Base-by-base conservation (phyloP, 2,888 invertebrate genomes). In the Coenonympha glycerion region DNA sequence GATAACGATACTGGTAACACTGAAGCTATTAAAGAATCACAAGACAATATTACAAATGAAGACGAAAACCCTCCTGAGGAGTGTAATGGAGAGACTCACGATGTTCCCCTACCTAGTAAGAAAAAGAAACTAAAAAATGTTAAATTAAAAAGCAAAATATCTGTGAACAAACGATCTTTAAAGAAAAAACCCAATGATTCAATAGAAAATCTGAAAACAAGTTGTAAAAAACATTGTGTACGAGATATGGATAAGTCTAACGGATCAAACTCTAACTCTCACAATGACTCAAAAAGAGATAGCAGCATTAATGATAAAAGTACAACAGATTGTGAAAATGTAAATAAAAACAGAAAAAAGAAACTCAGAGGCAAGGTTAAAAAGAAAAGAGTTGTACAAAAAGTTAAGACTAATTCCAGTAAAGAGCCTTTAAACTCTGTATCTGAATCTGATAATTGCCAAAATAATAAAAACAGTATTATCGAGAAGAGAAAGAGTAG, bases 1-100 rank as follows among this genome's bases (percentile, higher is more conserved):
- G 92, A 92, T 21, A 94, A 93, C 69, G 86, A 92, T 52, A 92
- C 93, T 3, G 95, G 94, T 1, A 95, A 94, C 76, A 90, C 85
- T 33, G 85, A 82, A 61, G 64, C 63, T 47, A 61, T 71, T 55
- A 72, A 76, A n/a, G n/a, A n/a, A n/a, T n/a, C n/a, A 61, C 66
- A 79, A 62, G 64, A 65, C 45, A 68, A 76, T 30, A 70, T 62
- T 57, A 71, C 69, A 47, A 69, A 76, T 40, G 73, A 71, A 26
- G 74, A 71, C 54, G 81, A 81, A 60, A 79, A 77, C 47, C 73
- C 68, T 24, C 71, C 65, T 47, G 79, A 78, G 30, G 82, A 84
- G 58, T 71, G 75, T 66, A 86, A 86, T 64, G 86, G 86, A 52
- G 83, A 84, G 69, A 62, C 61, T 55, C 65, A 66, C 61, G 78